Evolutionary conservation across 2,888 invertebrate genomes (phyloP).

Genomic region (Caenorhabditis sp.): DNA sequence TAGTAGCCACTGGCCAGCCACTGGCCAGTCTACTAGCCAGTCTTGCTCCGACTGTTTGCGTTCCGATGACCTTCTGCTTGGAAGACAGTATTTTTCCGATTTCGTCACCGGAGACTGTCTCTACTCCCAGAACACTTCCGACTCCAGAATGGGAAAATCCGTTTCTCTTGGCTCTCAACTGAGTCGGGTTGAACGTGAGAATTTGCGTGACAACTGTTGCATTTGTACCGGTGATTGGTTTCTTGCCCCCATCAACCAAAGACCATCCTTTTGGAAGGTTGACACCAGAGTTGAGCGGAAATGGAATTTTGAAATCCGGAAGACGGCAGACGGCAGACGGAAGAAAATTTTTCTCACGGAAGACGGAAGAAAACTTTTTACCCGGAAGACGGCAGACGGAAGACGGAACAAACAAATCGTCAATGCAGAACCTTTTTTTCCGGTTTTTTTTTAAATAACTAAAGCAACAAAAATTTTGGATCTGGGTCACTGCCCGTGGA

Average conservation of each 20-base stretch:
- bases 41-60: slow-evolving; percentile 43
- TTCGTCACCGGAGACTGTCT: slow-evolving; percentile 26
- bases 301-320: too few species aligned
- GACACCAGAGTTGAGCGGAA: too few species aligned
- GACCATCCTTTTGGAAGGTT: slow-evolving; percentile 62
- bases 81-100: slow-evolving; percentile 39
- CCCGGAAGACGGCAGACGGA: too few species aligned
- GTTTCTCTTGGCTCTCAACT: slow-evolving; percentile 18
- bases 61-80: slow-evolving; percentile 33
- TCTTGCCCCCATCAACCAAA: slow-evolving; percentile 57
- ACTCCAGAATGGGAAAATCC: slow-evolving; percentile 46
- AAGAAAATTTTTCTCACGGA: too few species aligned
- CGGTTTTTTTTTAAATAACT: too few species aligned
- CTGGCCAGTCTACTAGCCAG: slow-evolving; percentile 7
- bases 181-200: slow-evolving; percentile 51
- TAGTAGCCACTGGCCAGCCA: too few species aligned
- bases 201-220: slow-evolving; percentile 52
- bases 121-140: slow-evolving; percentile 56
- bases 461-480: too few species aligned
- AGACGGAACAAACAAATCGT: too few species aligned
- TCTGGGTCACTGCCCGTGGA: too few species aligned
- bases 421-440: too few species aligned
- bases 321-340: too few species aligned
- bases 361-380: too few species aligned
- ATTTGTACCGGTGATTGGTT: slow-evolving; percentile 50